Evolutionary conservation across 1,140 invertebrate genomes (phyloP).

Genomic region (Coenobita brevimanus): DNA sequence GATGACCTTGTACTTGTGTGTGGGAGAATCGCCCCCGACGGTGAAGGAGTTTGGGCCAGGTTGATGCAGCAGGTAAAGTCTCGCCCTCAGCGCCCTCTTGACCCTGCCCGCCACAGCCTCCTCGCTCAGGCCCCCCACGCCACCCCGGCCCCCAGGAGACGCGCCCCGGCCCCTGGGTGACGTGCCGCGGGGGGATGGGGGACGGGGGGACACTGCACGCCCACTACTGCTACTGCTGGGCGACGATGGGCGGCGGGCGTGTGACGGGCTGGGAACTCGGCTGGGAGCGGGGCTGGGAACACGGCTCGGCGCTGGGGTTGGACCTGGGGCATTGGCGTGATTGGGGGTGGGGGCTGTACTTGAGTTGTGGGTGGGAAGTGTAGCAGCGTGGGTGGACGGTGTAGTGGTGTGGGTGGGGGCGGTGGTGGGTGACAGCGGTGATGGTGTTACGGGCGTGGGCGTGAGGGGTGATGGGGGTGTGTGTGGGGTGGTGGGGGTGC

Average conservation of each 20-base stretch:
- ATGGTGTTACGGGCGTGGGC: constrained; percentile 9
- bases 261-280: not conserved
- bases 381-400: not conserved
- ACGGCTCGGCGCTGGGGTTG: constrained; percentile 12
- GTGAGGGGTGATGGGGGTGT: constrained; percentile 22
- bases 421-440: constrained; percentile 16
- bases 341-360: not conserved
- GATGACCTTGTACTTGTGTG: constrained; percentile 75
- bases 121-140: constrained; percentile 63
- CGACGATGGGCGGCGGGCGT: not conserved
- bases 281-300: not conserved
- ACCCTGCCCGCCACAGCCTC: constrained; percentile 73
- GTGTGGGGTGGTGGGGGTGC: not conserved
- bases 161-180: constrained; percentile 63
- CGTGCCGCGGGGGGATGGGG: constrained; percentile 56
- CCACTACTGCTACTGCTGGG: constrained; percentile 20
- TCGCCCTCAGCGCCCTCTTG: constrained; percentile 72
- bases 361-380: not conserved
- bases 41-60: constrained; percentile 75
- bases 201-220: constrained; percentile 44
- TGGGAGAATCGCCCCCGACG: constrained; percentile 75
- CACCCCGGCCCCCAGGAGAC: constrained; percentile 59
- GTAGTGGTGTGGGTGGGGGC: not conserved
- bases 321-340: not conserved
- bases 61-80: constrained; percentile 75